Base-by-base conservation (phyloP, 2,888 invertebrate genomes). In the Temnothorax unifasciatus region DNA sequence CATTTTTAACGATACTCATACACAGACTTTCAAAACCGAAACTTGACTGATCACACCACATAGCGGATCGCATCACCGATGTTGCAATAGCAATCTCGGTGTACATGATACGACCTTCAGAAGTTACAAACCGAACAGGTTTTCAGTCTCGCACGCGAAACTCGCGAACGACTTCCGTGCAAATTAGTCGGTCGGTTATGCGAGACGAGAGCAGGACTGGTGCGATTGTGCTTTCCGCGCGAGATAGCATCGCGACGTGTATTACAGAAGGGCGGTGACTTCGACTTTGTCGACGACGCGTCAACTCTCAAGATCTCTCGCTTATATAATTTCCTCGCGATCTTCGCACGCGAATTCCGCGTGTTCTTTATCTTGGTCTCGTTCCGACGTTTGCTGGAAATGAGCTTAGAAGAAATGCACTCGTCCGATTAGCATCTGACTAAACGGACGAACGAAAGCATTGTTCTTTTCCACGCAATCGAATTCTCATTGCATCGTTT, bases 341-440 rank as follows among this genome's bases (percentile, higher is more conserved):
- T 38, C 11, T 6, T 21, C 64, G 25, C 52, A 34, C 47, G 68
- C 29, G 25, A 68, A 69, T 69, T 69, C 54, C 71, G 38, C 52
- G 52, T 54, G 52, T 71, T 15, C 15, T 52, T 54, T 54, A 71
- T 52, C 71, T 71, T 9, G 3, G 41, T 44, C 64, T 64, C 38
- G 38, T 71, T 71, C 38, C 38, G 52, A 21, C n/a, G 52, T 71
- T 71, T 52, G 54, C 21, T 71, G 15, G 15, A 71, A 71, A 52
- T 38, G 11, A 71, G 21, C 38, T 54, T 25, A 25, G 25, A 25
- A 18, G 71, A 34, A 54, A 71, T 71, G 38, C 54, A 21, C 15
- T 71, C 15, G 52, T 54, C 21, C 52, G 54, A 71, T 71, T 71
- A 54, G 38, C 21, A 71, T 71, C 52, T 34, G n/a, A 15, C 38